A percentile compares a stretch with the other conserved stretches of the same genome.
These are phyloP conservation scores for Scaptodrosophila latifasciaeformis DNA, from an alignment of 2,888 invertebrate genomes.

Conservation along the genomic window DNA sequence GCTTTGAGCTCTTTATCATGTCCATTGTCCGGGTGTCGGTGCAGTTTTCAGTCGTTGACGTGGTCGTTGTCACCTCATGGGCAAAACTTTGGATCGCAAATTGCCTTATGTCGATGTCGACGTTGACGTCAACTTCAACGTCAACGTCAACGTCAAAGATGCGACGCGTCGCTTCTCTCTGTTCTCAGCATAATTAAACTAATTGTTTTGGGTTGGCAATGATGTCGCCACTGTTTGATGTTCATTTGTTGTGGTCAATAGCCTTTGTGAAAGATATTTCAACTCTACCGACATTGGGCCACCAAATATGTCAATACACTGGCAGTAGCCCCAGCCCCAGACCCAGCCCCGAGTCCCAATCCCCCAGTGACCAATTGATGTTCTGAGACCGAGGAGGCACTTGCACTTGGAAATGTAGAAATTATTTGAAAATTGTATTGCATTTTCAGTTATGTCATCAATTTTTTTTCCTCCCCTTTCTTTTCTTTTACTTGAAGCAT, in stretches of 20 bases:
- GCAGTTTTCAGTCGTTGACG: constrained; percentile 37
- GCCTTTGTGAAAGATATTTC: constrained; percentile 39
- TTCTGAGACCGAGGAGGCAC: constrained; percentile 60
- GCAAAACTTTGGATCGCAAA: constrained; percentile 35
- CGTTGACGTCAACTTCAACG: not conserved
- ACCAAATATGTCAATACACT: not conserved
- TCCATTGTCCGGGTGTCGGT: constrained; percentile 1
- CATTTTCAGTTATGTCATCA: constrained; percentile 57
- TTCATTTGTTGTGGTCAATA: constrained; percentile 54
- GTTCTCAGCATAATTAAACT: constrained; percentile 60
- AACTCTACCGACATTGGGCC: no score
- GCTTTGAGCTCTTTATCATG: constrained; percentile 5
- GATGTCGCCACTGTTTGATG: constrained; percentile 47
- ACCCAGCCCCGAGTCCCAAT: constrained; percentile 16
- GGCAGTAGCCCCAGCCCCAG: not conserved
- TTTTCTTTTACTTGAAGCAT: not conserved
- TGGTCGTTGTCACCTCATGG: constrained; percentile 67
- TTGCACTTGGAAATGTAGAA: constrained; percentile 60
- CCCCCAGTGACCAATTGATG: constrained; percentile 62
- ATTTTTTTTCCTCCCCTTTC: constrained; percentile 26
- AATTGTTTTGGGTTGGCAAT: constrained; percentile 44
- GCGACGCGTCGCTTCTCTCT: constrained; percentile 24
- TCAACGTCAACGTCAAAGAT: not conserved
- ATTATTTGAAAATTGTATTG: constrained; percentile 30
- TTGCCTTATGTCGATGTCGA: not conserved